Evolutionary conservation across 2,888 invertebrate genomes (phyloP).

Genomic region (Autographa pulchrina): DNA sequence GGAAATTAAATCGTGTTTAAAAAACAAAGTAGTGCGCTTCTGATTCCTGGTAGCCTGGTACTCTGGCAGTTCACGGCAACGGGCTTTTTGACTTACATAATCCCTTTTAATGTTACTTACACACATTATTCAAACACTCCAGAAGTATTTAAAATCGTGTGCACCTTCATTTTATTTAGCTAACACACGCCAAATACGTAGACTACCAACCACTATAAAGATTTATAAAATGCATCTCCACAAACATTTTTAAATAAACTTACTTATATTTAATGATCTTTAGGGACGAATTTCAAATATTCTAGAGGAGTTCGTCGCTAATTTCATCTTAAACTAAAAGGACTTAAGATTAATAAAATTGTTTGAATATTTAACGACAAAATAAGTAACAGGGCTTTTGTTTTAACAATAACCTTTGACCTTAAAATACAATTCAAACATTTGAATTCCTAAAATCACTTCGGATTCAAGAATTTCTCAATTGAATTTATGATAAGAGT

Average conservation of each 20-base stretch:
- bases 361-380: conserved; percentile 35
- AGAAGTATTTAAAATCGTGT: too few relatives aligned
- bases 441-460: conserved; percentile 52
- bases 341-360: conserved; percentile 28
- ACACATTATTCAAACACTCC: too few relatives aligned
- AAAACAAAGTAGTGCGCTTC: conserved; percentile 33
- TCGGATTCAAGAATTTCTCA: conserved; percentile 41
- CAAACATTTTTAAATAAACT: neutral
- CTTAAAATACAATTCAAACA: conserved; percentile 52
- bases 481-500: conserved; percentile 50
- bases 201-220: too few relatives aligned
- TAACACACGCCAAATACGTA: too few relatives aligned
- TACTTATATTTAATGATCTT: neutral
- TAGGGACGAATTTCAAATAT: neutral
- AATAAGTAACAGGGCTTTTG: conserved; percentile 45
- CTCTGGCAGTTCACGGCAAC: conserved; percentile 15
- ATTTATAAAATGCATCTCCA: neutral
- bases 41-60: conserved; percentile 15
- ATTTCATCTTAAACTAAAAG: conserved; percentile 19
- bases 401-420: conserved; percentile 26
- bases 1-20: conserved; percentile 30
- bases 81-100: neutral
- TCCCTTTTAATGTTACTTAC: too few relatives aligned
- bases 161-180: too few relatives aligned
- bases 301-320: conserved; percentile 11